A percentile compares a stretch with the other conserved stretches of the same genome.
These are phyloP conservation scores for Gymnocheta viridis DNA, from an alignment of 2,888 invertebrate species.

Conservation along the genomic window DNA sequence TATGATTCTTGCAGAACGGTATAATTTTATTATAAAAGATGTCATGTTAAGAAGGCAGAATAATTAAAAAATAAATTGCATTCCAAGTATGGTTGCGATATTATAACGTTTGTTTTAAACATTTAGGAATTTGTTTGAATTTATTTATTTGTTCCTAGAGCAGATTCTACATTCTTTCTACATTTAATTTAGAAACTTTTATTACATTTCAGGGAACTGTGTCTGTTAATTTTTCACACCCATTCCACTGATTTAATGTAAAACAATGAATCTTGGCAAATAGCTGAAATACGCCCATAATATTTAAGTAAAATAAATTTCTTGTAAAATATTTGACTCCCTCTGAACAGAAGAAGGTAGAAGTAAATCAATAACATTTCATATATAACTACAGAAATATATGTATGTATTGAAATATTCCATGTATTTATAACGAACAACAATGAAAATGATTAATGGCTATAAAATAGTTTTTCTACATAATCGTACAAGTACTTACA, in stretches of 20 bases:
- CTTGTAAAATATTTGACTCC: slow-evolving; percentile 48
- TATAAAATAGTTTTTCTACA: slow-evolving; percentile 69
- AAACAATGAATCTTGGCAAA: slow-evolving; percentile 47
- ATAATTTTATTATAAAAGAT: too few relatives aligned
- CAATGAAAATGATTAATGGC: slow-evolving; percentile 78
- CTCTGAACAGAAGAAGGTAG: slow-evolving; percentile 8
- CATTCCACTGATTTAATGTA: background rate
- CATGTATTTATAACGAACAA: slow-evolving; percentile 63
- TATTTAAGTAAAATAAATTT: slow-evolving; percentile 62
- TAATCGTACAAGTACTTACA: slow-evolving; percentile 44
- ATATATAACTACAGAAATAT: too few relatives aligned
- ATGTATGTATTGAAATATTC: slow-evolving; percentile 61
- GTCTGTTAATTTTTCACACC: background rate
- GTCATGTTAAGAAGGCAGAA: too few relatives aligned
- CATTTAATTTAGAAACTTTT: too few relatives aligned
- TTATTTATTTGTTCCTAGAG: too few relatives aligned
- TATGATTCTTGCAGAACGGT: too few relatives aligned
- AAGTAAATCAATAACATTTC: slow-evolving; percentile 61
- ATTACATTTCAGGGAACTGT: background rate
- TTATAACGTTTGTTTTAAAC: too few relatives aligned
- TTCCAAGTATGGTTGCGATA: too few relatives aligned
- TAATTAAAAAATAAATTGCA: too few relatives aligned
- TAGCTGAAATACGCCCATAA: slow-evolving; percentile 59
- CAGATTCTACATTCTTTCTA: too few relatives aligned
- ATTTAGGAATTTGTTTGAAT: too few relatives aligned